Conservation (phyloP, 2,113 vertebrate genomes). For the Microtus oregoni region DNA sequence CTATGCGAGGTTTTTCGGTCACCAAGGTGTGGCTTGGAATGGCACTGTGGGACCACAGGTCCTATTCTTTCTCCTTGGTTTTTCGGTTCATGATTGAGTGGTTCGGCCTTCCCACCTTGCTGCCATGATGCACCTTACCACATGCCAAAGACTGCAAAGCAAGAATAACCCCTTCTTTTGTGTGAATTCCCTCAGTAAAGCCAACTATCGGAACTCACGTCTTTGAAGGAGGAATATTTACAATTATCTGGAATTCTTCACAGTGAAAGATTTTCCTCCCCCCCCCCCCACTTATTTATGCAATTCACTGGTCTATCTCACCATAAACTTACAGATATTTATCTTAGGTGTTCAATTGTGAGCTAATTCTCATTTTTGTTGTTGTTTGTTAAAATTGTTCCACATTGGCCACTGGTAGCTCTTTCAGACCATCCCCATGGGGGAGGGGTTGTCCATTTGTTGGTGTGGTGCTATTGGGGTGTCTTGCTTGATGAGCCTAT, state of each 20-base stretch:
- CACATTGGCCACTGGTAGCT: background rate
- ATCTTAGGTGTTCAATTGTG: background rate
- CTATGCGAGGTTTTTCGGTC: background rate
- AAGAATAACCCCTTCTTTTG: background rate
- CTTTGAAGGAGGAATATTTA: background rate
- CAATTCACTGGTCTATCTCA: background rate
- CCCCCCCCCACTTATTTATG: background rate
- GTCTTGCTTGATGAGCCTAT: background rate
- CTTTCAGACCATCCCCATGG: background rate
- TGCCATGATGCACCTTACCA: background rate
- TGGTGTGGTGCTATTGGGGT: background rate
- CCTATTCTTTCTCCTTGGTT: background rate
- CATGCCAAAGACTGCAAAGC: background rate
- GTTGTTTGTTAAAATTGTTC: background rate
- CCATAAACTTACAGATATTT: background rate
- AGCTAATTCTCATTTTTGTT: background rate
- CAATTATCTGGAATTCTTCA: background rate
- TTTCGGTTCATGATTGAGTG: background rate
- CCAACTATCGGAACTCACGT: background rate
- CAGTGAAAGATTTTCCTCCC: background rate
- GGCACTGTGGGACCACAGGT: too few species aligned
- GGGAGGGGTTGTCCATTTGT: background rate
- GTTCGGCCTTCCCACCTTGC: too few species aligned
- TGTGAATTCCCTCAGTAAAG: background rate
- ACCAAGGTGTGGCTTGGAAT: too few species aligned